Evolutionary conservation across 92 coral and sea anemone genomes (phyloP), one percentile per base, ranked within the genome.

Genomic region (Zoanthus sociatus): DNA sequence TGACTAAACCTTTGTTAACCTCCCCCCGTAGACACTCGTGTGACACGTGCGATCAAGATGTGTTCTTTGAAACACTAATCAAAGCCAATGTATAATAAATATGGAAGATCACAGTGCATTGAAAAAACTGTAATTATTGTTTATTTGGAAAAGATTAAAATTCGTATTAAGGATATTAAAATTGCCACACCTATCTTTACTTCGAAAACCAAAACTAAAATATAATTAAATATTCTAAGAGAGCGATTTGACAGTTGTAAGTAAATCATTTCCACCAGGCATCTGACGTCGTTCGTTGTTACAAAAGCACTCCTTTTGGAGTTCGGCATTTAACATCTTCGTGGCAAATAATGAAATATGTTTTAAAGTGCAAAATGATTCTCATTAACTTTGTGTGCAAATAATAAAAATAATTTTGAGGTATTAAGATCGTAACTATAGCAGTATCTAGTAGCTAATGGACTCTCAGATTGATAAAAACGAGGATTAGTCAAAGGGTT

Each of bases 401-500:
- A 81, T 88, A 83, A 82, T 90, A 90, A 72, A 92, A 87, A 89
- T 92, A 83, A 86, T 92, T 92, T 20, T 76, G 88, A 92, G 93
- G 75, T 46, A 92, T 90, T 74, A 79, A 87, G 83, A 75, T 46
- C 67, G 94, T 92, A 86, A 63, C 93, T 92, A 92, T 90, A 87
- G 94, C 55, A 92, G 91, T 92, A 77, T 86, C 82, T 87, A 68
- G 91, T 92, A 77, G 88, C 82, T 87, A 68, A 79, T 58, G 45
- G 81, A 31, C 73, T 78, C 74, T 77, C 45, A 81, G 71, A 77
- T 82, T 89, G 84, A 73, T 92, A 79, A 86, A 44, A 58, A 47
- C 44, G 63, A 37, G 42, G 75, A 64, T 79, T 81, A 81, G 47
- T 20, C 12, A 9, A 64, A 20, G 70, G 73, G 79, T 89, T 92